Evolutionary conservation across 2,888 invertebrate genomes (phyloP), one percentile per base, ranked within the genome.

Genomic region (Panzeria rudis): DNA sequence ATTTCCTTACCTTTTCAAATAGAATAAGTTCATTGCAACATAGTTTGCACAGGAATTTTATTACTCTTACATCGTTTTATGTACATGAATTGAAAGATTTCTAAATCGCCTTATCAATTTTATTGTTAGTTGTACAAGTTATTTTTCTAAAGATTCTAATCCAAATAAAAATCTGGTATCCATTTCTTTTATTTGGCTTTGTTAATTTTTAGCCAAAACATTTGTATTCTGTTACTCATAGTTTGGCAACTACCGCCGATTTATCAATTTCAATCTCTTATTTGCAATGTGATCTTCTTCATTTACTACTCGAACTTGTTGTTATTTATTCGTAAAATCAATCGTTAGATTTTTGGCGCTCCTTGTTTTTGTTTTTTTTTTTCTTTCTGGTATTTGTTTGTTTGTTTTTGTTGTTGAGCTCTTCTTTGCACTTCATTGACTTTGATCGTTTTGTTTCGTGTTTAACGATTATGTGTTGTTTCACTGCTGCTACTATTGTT

Each of bases 361-460:
- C 78, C 78, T 78, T 38, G 62, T 78, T 77, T 71, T 52, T 38
- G 25, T 66, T 66, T 6, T 75, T 44, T 17, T 72, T 50, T 25
- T n/a, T 64, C 3, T 73, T 73, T 29, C 5, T 29, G 5, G 2
- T 54, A 8, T 62, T 52, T 25, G 59, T 44, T 76, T 41, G 56
- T 25, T 66, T 66, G 6, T 75, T 44, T 25, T 72, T 50, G 25
- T n/a, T 56, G 9, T 73, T 73, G 20, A 68, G 50, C 82, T 83
- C 76, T 83, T 86, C 76, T 83, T 86, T 86, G 85, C 86, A 86
- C 85, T 86, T 86, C 82, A 86, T 87, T 86, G 86, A 73, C 75
- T 85, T 78, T 69, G 85, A 80, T 84, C 69, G 85, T 81, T 83
- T 84, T 79, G 76, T 80, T 84, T 69, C 38, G 23, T 79, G 71